Base-by-base conservation (phyloP, 2,888 invertebrate genomes). In the Melanostoma scalare region DNA sequence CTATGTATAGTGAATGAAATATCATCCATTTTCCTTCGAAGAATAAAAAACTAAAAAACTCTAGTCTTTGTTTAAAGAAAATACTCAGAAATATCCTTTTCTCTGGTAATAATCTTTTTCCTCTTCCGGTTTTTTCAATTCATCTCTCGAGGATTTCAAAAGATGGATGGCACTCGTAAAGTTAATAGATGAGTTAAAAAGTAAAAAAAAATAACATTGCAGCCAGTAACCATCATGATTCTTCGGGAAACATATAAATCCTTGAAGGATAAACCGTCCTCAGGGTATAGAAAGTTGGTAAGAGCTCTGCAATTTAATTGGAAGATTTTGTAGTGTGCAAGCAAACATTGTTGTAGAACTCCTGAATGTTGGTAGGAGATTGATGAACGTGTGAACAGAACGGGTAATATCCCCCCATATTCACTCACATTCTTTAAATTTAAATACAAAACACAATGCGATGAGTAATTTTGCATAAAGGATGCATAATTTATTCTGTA, bases 151-250 rank as follows among this genome's bases (percentile, higher is more conserved):
- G 74, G 72, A 76, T 71, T 55, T 61, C 36, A 9, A 61, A 76
- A 76, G 81, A 81, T 76, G 76, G 76, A 81, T 81, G 81, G 68
- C 76, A 76, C 71, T 81, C 72, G 61, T 82, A 69, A 58, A 73
- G 63, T 56, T 82, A 78, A 82, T 69, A 73, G 77, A 82, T 65
- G 73, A 73, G 73, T 69, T 73, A 68, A 73, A 71, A 52, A 10
- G 58, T 69, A 53, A 36, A 36, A 71, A 35, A 65, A 44, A n/a
- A 33, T 48, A 50, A 63, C 61, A 48, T 30, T 63, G 72, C 72
- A 63, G 48, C 42, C 46, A 58, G 35, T 35, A 35, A 72, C 35
- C 50, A 42, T 48, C 46, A 63, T 46, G 55, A 77, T 73, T 77
- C 63, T 63, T 63, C 4, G 6, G 48, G 30, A 73, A 74, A 63